A percentile compares a stretch with the other conserved stretches of the same genome.
Conservation (phyloP, 2,113 vertebrate species). For the Gasterosteus aculeatus region DNA sequence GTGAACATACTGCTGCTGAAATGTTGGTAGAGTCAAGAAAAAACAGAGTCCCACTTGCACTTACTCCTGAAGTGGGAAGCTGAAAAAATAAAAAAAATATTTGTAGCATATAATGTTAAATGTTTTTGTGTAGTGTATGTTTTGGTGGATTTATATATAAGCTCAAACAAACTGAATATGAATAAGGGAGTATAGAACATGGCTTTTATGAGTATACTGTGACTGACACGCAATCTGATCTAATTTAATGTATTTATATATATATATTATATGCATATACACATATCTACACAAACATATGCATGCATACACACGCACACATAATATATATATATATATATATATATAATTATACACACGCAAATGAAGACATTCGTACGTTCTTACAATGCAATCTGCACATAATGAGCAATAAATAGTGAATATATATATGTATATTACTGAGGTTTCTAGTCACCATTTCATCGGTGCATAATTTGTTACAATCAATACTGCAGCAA, state of each 20-base stretch:
- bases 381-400: conserved; percentile 8
- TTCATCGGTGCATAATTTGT: conserved; percentile 52
- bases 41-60: conserved; percentile 45
- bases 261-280: not conserved
- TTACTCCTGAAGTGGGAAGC: conserved; percentile 33
- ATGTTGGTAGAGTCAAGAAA: conserved; percentile 57
- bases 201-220: not conserved
- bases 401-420: conserved; percentile 7
- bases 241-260: no score
- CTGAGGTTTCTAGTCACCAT: conserved; percentile 37
- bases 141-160: conserved; percentile 13
- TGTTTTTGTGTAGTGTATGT: conserved; percentile 1
- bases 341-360: not conserved
- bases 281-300: not conserved
- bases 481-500: conserved; percentile 55
- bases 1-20: conserved; percentile 66
- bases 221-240: not conserved
- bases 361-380: no score
- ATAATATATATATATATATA: no score
- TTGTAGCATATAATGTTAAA: conserved; percentile 26
- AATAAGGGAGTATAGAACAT: not conserved
- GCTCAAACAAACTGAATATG: conserved; percentile 1
- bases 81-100: conserved; percentile 6
- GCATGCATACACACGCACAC: not conserved
- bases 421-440: not conserved